Percentiles rank a stretch among this genome's conserved stretches.
phyloP scores from a whole-genome alignment of 2,888 invertebrate species.

The Stenodema calcarata region DNA sequence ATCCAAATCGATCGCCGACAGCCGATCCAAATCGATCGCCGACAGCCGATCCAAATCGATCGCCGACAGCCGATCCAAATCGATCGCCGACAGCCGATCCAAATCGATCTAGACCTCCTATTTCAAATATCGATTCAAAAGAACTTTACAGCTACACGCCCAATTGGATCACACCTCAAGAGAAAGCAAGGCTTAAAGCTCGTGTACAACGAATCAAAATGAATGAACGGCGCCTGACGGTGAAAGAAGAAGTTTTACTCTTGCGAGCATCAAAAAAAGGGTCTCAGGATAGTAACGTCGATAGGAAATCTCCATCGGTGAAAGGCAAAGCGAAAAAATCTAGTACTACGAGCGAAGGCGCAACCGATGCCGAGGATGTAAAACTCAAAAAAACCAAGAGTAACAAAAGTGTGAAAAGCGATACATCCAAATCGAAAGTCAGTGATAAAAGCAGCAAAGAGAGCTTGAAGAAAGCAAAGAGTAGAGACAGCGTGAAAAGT shows the following conservation, averaged over 20 bases:
- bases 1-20: too few relatives aligned
- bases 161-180: conserved; percentile 11
- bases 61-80: too few relatives aligned
- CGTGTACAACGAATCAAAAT: background rate
- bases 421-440: background rate
- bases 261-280: background rate
- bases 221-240: background rate
- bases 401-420: background rate
- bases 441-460: background rate
- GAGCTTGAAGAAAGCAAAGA: background rate
- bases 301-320: too few relatives aligned
- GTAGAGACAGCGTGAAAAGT: conserved; percentile 2
- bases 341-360: too few relatives aligned
- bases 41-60: too few relatives aligned
- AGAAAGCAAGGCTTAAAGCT: conserved; percentile 6
- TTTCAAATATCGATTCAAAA: background rate
- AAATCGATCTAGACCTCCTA: background rate
- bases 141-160: background rate
- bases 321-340: background rate
- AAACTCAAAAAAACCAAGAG: background rate
- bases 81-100: too few relatives aligned
- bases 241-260: background rate
- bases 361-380: background rate
- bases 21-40: too few relatives aligned
- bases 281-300: background rate